Evolutionary conservation across 2,113 vertebrate genomes (phyloP).

Genomic region (Uria lomvia): DNA sequence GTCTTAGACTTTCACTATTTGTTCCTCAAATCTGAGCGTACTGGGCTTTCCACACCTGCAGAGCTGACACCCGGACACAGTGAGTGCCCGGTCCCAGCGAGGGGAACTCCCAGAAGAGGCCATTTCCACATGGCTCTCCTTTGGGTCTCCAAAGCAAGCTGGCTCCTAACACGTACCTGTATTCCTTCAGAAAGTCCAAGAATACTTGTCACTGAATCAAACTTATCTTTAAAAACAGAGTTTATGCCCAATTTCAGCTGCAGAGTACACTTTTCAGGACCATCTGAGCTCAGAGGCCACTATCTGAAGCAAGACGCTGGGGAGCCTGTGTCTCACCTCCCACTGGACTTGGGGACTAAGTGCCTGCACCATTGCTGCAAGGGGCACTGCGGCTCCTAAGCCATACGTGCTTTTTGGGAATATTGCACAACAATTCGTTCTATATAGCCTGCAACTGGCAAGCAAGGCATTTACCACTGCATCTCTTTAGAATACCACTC

Average conservation of each 20-base stretch:
- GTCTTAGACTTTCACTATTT: background rate
- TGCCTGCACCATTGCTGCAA: background rate
- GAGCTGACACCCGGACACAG: rapidly evolving
- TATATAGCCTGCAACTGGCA: background rate
- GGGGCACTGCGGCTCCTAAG: background rate
- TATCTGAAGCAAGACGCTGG: background rate
- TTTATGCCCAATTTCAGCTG: background rate
- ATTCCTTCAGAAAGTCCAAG: background rate
- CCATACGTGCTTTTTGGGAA: background rate
- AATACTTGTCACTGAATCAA: background rate
- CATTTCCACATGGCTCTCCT: background rate
- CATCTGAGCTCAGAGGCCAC: background rate
- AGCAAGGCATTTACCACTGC: background rate
- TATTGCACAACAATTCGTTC: constrained; percentile 31
- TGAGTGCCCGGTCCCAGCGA: rapidly evolving
- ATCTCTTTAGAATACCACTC: background rate
- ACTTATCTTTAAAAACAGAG: background rate
- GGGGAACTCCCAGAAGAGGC: background rate
- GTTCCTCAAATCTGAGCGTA: background rate
- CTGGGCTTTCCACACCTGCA: background rate
- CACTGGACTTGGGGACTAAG: background rate
- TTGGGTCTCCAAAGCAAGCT: background rate
- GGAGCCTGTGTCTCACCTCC: background rate
- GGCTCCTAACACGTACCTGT: background rate
- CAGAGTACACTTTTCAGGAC: background rate